Evolutionary conservation across 2,113 vertebrate genomes (phyloP), one percentile per base, ranked within the genome.

Genomic region (Boleophthalmus pectinirostris): DNA sequence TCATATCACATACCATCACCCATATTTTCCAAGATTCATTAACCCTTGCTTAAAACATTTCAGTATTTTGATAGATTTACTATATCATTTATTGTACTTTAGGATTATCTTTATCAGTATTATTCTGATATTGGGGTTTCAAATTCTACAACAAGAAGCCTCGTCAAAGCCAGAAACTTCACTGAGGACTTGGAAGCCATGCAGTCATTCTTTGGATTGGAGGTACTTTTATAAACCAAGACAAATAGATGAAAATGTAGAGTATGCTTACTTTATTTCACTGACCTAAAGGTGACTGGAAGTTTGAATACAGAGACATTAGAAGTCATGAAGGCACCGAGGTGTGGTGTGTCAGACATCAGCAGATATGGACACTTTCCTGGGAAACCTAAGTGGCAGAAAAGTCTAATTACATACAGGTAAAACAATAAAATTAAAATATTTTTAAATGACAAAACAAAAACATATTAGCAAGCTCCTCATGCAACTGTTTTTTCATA

Each of bases 341-440:
- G 91, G 16, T 94, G 88, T n/a, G 90, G 92, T 4, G 89, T 90
- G 63, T 87, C 94, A 0, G 92, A 94, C 11, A 75, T 89, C 74
- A 91, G 89, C n/a, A 89, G 86, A 46, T 93, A 89, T 20, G 87
- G 80, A 14, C 85, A 94, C 74, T 94, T 94, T 73, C 67, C 51
- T 29, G 92, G 90, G 67, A 82, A 84, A 33, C 91, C 89, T 66
- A 95, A 84, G 66, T 95, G 90, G 91, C 3, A 89, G 75, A 94
- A 95, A 75, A 90, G 79, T 47, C 81, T 67, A n/a, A 70, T 94
- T 69, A 95, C 90, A 4, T 92, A 95, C 87, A 95, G 92, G 91
- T 94, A 77, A 69, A 13, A 23, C 12, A 11, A 0, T 3, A 15
- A 5, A 60, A 29, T 16, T 29, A 25, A 60, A 29, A 21, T 23